phyloP scores from a whole-genome alignment of 2,888 invertebrate species.

The Drosophila kambysellisi region DNA sequence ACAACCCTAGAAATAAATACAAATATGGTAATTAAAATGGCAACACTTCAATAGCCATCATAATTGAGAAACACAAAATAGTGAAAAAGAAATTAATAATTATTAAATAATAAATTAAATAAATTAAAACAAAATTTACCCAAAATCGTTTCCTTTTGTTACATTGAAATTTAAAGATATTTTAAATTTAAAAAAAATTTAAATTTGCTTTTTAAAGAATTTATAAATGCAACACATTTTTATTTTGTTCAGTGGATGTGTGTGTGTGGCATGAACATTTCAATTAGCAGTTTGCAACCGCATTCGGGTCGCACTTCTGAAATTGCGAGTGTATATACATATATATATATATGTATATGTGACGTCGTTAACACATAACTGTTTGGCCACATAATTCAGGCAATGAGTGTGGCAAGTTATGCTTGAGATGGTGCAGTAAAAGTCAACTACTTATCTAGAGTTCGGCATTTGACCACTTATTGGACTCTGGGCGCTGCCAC shows the following conservation, averaged over 20 bases:
- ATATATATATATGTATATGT: neutral
- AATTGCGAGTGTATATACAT: neutral
- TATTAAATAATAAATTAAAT: neutral
- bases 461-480: conserved; percentile 27
- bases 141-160: neutral
- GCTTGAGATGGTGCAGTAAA: conserved; percentile 58
- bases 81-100: neutral
- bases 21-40: conserved; percentile 34
- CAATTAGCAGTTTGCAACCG: conserved; percentile 8
- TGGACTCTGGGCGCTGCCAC: conserved; percentile 44
- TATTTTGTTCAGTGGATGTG: neutral
- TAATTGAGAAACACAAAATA: conserved; percentile 1
- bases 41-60: conserved; percentile 35
- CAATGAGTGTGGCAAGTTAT: conserved; percentile 41
- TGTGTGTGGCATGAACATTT: neutral
- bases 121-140: neutral
- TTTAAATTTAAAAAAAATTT: too few species aligned
- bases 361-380: conserved; percentile 6
- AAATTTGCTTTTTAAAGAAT: neutral
- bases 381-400: conserved; percentile 34
- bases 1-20: neutral
- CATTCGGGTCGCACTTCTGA: neutral
- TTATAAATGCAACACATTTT: neutral
- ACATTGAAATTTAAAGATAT: neutral
- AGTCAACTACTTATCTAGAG: conserved; percentile 37